Conservation (phyloP, 1,140 invertebrate species). For the Diorhabda elongata region DNA sequence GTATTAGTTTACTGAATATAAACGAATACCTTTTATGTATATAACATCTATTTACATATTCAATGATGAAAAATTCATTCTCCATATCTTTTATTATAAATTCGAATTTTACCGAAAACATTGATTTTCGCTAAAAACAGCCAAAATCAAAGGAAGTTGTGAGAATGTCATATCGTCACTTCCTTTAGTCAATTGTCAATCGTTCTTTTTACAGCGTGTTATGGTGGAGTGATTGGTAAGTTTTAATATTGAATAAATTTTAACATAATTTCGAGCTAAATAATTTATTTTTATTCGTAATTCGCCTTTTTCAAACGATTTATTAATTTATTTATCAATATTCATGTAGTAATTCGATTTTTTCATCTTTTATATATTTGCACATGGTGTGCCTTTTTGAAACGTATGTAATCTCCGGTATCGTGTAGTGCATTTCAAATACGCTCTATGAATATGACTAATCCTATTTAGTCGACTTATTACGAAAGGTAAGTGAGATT, state of each 20-base stretch:
- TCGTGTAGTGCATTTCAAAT: constrained; percentile 12
- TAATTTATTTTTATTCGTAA: too few species aligned
- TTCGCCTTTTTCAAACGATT: not conserved
- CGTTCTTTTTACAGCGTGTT: constrained; percentile 36
- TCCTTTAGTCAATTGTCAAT: constrained; percentile 16
- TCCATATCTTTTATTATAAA: too few species aligned
- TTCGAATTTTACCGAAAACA: too few species aligned
- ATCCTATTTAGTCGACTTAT: constrained; percentile 22
- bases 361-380: constrained; percentile 1
- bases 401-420: constrained; percentile 9
- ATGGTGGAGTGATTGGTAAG: constrained; percentile 42
- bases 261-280: too few species aligned
- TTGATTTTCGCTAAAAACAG: too few species aligned
- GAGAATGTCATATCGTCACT: constrained; percentile 6
- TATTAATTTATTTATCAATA: constrained; percentile 20
- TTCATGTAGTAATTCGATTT: not conserved
- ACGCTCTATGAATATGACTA: constrained; percentile 40
- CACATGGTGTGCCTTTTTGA: constrained; percentile 11
- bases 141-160: not conserved
- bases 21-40: too few species aligned
- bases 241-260: constrained; percentile 18
- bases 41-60: too few species aligned
- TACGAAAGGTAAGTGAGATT: constrained; percentile 28
- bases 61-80: too few species aligned
- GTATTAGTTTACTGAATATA: too few species aligned